phyloP scores from a whole-genome alignment of 2,113 vertebrate species.

The Sander lucioperca region DNA sequence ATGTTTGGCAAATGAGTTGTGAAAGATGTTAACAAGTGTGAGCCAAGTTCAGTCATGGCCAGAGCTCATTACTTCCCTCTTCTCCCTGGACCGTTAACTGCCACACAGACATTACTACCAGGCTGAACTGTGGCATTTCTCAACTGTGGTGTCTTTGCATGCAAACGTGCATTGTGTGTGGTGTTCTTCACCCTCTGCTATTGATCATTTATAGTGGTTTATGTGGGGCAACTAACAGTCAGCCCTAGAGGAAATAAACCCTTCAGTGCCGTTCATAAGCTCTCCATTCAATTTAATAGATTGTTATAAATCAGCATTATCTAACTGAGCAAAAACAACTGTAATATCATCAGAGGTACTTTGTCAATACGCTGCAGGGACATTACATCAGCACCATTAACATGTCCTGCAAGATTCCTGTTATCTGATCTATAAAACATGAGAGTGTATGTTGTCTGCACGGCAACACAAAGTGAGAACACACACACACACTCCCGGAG shows the following conservation, averaged over 20 bases:
- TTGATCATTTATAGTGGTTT: neutral
- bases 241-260: neutral
- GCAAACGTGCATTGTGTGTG: neutral
- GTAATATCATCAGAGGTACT: conserved; percentile 38
- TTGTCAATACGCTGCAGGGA: conserved; percentile 37
- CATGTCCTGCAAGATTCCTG: conserved; percentile 15
- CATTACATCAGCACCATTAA: conserved; percentile 45
- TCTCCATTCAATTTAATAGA: conserved; percentile 41
- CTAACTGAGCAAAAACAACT: conserved; percentile 24
- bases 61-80: conserved; percentile 45
- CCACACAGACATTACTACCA: neutral
- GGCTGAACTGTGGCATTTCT: conserved; percentile 3
- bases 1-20: conserved; percentile 7
- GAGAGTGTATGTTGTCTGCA: conserved; percentile 10
- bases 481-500: conserved; percentile 30
- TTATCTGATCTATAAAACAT: conserved; percentile 65
- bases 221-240: conserved; percentile 13
- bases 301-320: conserved; percentile 26
- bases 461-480: neutral
- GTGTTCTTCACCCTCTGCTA: neutral
- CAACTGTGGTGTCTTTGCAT: conserved; percentile 7
- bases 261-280: conserved; percentile 6
- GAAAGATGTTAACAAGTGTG: conserved; percentile 2
- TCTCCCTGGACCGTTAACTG: conserved; percentile 16
- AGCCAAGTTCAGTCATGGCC: conserved; percentile 6